phyloP scores from a whole-genome alignment of 2,888 invertebrate genomes.

The Cybosia mesomella region DNA sequence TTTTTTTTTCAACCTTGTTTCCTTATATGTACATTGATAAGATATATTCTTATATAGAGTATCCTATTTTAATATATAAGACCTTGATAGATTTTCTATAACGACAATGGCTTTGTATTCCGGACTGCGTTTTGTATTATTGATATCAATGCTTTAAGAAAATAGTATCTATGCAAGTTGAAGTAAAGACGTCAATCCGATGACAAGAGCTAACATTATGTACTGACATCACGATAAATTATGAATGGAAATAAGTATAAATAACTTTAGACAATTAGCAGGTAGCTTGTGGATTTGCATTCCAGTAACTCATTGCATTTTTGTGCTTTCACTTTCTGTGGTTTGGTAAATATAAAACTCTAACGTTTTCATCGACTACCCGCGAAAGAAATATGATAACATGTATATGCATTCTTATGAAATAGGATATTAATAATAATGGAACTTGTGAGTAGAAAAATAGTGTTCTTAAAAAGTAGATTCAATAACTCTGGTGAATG shows the following conservation, averaged over 20 bases:
- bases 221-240: neutral
- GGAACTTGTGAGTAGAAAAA: no score
- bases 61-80: constrained; percentile 27
- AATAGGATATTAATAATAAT: no score
- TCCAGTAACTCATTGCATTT: no score
- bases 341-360: no score
- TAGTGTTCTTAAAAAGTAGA: no score
- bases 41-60: constrained; percentile 34
- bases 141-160: constrained; percentile 24
- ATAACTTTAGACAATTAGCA: neutral
- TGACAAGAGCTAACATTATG: neutral
- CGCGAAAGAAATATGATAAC: no score
- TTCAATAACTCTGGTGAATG: no score
- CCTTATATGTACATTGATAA: neutral
- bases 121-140: constrained; percentile 37
- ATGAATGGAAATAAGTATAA: neutral
- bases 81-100: constrained; percentile 10
- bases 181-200: neutral
- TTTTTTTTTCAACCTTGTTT: neutral
- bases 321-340: no score
- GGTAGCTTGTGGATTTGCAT: neutral
- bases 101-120: constrained; percentile 36
- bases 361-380: no score
- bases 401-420: no score
- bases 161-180: neutral